These are phyloP conservation scores for Platalea minor DNA, from an alignment of 2,797 vertebrate species.

Conservation along the genomic window DNA sequence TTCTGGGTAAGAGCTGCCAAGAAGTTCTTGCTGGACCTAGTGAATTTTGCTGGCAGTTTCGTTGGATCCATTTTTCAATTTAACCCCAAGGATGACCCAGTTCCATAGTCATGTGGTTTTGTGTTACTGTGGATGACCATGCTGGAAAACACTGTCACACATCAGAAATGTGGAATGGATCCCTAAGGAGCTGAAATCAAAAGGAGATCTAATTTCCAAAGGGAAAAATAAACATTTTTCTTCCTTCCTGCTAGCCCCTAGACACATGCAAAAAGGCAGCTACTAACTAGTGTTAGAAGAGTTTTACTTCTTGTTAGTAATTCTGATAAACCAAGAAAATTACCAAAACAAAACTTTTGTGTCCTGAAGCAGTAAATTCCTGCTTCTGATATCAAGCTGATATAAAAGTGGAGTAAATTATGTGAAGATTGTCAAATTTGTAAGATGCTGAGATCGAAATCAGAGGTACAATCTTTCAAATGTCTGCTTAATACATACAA, in stretches of 20 bases:
- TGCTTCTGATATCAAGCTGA: not conserved
- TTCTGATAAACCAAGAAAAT: not conserved
- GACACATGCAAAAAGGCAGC: not conserved
- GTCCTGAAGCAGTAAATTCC: not conserved
- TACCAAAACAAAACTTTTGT: not conserved
- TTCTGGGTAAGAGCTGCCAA: conserved; percentile 38
- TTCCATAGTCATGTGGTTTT: not conserved
- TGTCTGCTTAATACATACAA: not conserved
- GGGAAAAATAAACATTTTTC: not conserved
- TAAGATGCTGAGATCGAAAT: not conserved
- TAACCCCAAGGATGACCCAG: conserved; percentile 23
- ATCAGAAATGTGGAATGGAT: not conserved
- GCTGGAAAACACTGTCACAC: not conserved
- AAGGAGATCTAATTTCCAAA: conserved; percentile 13
- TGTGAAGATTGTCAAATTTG: not conserved
- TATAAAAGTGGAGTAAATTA: not conserved
- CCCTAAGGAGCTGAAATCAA: conserved; percentile 3
- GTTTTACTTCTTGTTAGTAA: not conserved
- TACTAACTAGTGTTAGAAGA: not conserved
- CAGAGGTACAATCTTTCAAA: not conserved
- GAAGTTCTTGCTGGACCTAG: conserved; percentile 26
- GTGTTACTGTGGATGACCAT: not conserved
- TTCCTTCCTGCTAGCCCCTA: not conserved
- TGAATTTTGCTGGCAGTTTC: conserved; percentile 31
- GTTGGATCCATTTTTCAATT: conserved; percentile 19